A percentile compares a stretch with the other conserved stretches of the same genome.
These are phyloP conservation scores for Scylla paramamosain DNA, from an alignment of 1,140 invertebrate genomes.

Conservation along the genomic window DNA sequence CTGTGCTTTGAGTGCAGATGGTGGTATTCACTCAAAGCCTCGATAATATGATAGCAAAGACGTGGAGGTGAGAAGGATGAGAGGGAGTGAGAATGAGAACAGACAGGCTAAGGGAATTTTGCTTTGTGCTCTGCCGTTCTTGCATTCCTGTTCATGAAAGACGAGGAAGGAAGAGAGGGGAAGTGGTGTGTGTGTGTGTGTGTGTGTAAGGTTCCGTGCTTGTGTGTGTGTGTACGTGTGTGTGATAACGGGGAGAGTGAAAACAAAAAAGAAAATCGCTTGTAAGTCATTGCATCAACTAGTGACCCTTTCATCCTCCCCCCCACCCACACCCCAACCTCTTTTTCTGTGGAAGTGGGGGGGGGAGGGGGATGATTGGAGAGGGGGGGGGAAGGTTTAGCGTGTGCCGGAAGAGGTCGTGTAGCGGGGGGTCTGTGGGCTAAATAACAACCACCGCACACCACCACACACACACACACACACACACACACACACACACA, in stretches of 20 bases:
- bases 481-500: too few species aligned
- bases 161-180: background rate
- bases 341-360: background rate
- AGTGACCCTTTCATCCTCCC: background rate
- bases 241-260: background rate
- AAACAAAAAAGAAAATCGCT: background rate
- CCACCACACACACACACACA: background rate
- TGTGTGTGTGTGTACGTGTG: slow-evolving; percentile 41
- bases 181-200: background rate
- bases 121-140: too few species aligned
- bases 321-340: background rate
- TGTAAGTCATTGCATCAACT: background rate
- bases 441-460: background rate
- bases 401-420: background rate
- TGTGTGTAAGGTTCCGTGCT: background rate
- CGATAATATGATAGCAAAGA: too few species aligned
- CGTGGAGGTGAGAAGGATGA: too few species aligned
- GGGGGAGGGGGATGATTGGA: background rate
- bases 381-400: background rate
- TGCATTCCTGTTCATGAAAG: too few species aligned
- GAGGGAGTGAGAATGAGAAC: background rate
- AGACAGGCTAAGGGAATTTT: too few species aligned
- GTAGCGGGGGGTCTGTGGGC: background rate
- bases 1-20: too few species aligned
- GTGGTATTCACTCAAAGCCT: too few species aligned